A percentile compares a stretch with the other conserved stretches of the same genome.
Conservation (phyloP, 1,140 invertebrate species). For the Pogonus chalceus region DNA sequence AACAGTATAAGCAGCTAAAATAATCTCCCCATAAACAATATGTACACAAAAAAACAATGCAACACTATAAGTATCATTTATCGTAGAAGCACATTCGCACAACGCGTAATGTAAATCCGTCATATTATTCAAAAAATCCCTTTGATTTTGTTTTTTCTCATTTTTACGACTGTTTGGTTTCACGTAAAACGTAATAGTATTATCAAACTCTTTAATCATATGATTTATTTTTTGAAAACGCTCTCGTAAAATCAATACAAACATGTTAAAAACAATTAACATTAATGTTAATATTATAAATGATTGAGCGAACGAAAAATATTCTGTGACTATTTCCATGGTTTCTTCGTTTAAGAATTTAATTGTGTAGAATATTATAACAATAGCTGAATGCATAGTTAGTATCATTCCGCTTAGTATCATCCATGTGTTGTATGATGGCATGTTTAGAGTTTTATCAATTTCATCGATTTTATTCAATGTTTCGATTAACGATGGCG, state of each 20-base stretch:
- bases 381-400: neutral
- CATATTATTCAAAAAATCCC: neutral
- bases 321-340: neutral
- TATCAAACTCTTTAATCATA: neutral
- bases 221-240: neutral
- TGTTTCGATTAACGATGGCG: neutral
- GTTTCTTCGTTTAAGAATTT: neutral
- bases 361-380: neutral
- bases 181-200: neutral
- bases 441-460: neutral
- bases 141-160: neutral
- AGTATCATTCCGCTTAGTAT: neutral
- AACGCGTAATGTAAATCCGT: neutral
- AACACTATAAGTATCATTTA: neutral
- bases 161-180: neutral
- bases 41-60: constrained; percentile 2
- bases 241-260: neutral
- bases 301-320: neutral
- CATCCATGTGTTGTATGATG: neutral
- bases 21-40: neutral
- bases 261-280: neutral
- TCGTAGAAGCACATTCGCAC: neutral
- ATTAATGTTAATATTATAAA: neutral
- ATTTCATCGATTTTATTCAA: neutral
- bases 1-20: neutral